A percentile compares a stretch with the other conserved stretches of the same genome.
Evolutionary conservation across 2,113 vertebrate species (phyloP).

Genomic region (Semnornis frantzii): DNA sequence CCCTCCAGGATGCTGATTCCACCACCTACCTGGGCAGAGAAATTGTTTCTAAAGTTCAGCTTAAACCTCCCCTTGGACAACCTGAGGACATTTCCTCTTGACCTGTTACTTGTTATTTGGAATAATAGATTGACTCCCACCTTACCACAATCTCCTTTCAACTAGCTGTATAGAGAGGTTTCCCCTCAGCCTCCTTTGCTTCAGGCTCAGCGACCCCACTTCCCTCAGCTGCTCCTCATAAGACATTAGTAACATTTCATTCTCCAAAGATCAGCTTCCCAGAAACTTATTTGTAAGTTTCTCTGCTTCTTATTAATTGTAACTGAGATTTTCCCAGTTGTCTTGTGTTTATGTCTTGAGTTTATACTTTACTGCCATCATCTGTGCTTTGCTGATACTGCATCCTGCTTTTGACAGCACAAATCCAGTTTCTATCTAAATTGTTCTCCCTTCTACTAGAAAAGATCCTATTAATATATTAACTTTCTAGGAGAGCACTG

Average conservation of each 20-base stretch:
- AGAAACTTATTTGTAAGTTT: neutral
- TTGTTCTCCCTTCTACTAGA: neutral
- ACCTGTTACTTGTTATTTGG: too few relatives aligned
- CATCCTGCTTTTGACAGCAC: neutral
- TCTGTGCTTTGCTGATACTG: conserved; percentile 24
- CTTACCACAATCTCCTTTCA: too few relatives aligned
- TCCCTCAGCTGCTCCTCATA: too few relatives aligned
- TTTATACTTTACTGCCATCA: conserved; percentile 66
- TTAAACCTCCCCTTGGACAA: too few relatives aligned
- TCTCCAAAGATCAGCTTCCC: neutral
- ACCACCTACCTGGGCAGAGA: too few relatives aligned
- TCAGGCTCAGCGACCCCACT: too few relatives aligned
- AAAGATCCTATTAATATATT: neutral
- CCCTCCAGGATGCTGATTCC: too few relatives aligned
- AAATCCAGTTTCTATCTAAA: neutral
- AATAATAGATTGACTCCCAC: too few relatives aligned
- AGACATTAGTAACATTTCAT: neutral
- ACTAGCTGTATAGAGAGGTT: too few relatives aligned
- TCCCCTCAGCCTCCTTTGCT: too few relatives aligned
- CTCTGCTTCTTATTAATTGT: neutral
- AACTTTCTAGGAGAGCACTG: neutral
- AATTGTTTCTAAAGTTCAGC: too few relatives aligned
- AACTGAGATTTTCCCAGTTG: neutral
- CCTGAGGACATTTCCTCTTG: too few relatives aligned
- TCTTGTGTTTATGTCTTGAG: neutral